phyloP scores from a whole-genome alignment of 2,888 invertebrate genomes.

The Luperina nickerlii region DNA sequence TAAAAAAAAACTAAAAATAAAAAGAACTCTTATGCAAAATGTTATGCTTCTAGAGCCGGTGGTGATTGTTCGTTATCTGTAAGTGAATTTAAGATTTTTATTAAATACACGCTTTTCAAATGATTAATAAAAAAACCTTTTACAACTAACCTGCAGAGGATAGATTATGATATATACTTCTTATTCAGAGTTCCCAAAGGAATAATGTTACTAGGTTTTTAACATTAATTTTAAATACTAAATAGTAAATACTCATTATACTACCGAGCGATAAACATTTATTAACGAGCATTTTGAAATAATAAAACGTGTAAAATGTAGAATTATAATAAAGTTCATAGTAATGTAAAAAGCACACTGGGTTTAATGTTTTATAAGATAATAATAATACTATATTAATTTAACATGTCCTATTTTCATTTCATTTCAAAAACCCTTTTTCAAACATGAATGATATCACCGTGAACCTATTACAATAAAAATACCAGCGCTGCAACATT shows the following conservation, averaged over 20 bases:
- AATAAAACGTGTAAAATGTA: conserved; percentile 10
- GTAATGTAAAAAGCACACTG: neutral
- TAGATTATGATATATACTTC: neutral
- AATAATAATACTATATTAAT: neutral
- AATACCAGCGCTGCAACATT: too few relatives aligned
- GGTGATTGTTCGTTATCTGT: neutral
- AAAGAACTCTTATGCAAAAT: neutral
- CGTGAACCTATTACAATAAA: conserved; percentile 10
- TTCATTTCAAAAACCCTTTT: neutral
- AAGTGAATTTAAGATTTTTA: neutral
- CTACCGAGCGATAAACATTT: conserved; percentile 10
- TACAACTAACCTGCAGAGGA: neutral
- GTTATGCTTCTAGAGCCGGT: too few relatives aligned
- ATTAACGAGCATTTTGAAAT: conserved; percentile 1
- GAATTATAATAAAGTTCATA: neutral
- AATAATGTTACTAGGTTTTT: neutral
- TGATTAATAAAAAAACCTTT: neutral
- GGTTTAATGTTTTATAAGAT: neutral
- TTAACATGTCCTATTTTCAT: neutral
- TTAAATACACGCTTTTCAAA: neutral
- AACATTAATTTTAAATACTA: conserved; percentile 4
- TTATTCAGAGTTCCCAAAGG: neutral
- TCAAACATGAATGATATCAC: neutral
- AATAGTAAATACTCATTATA: conserved; percentile 16
- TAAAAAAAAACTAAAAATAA: too few relatives aligned